phyloP scores from a whole-genome alignment of 2,797 vertebrate species.

The Gambusia yucatana region DNA sequence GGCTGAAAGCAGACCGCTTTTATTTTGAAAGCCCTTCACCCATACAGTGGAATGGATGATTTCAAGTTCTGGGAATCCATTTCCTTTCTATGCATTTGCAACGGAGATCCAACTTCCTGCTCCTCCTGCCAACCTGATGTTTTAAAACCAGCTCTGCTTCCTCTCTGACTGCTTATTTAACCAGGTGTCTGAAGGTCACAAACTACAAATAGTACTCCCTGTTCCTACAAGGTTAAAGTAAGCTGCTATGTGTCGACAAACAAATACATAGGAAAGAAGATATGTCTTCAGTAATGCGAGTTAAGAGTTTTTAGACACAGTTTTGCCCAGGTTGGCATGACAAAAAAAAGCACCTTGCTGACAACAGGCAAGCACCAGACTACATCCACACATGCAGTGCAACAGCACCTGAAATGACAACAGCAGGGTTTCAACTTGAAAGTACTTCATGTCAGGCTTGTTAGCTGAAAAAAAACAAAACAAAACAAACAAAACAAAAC shows the following conservation, averaged over 20 bases:
- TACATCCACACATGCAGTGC: conserved; percentile 92
- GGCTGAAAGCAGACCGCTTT: not conserved
- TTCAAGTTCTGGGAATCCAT: not conserved
- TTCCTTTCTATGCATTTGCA: not conserved
- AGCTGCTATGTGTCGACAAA: not conserved
- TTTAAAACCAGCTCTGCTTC: not conserved
- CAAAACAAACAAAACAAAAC: not conserved
- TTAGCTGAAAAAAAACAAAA: not conserved
- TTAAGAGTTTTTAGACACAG: not conserved
- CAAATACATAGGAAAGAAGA: not conserved
- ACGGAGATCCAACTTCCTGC: not conserved
- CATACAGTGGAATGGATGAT: not conserved
- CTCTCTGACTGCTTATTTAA: not conserved
- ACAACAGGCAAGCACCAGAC: conserved; percentile 83
- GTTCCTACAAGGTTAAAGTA: not conserved
- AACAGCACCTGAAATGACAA: conserved; percentile 93
- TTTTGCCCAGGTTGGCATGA: conserved; percentile 62
- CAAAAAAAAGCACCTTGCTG: conserved; percentile 36
- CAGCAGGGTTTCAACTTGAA: conserved; percentile 64
- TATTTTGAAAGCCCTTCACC: not conserved
- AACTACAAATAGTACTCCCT: not conserved
- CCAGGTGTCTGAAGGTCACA: not conserved
- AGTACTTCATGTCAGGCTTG: conserved; percentile 10
- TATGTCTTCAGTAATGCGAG: not conserved
- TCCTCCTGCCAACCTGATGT: not conserved